Conservation (phyloP, 2,797 vertebrate genomes). For the Rachycentron canadum region DNA sequence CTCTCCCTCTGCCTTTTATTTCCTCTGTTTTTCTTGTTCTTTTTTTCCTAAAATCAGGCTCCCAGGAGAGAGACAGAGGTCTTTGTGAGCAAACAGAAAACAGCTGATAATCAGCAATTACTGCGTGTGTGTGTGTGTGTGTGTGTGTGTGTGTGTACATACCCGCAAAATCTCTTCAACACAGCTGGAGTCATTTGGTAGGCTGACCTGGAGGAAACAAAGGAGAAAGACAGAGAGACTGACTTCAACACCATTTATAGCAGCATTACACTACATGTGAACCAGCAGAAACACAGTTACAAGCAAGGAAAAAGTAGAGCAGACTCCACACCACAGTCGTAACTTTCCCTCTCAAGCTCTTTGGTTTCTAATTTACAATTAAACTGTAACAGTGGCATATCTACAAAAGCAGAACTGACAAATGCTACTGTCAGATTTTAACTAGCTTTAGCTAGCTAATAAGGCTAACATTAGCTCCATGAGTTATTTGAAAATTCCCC, state of each 20-base stretch:
- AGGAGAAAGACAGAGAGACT: constrained; percentile 45
- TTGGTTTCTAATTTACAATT: neutral
- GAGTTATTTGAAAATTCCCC: neutral
- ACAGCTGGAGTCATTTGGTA: constrained; percentile 95
- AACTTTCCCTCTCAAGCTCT: neutral
- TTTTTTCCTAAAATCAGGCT: constrained; percentile 47
- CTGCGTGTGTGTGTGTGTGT: constrained; percentile 54
- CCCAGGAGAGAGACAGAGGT: constrained; percentile 53
- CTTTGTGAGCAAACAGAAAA: constrained; percentile 75
- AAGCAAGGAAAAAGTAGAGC: neutral
- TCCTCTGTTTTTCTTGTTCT: constrained; percentile 37
- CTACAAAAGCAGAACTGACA: neutral
- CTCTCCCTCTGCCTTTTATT: constrained; percentile 22
- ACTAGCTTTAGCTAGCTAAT: neutral
- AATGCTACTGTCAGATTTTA: neutral
- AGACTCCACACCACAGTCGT: neutral
- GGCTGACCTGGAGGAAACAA: constrained; percentile 87
- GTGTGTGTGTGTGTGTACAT: constrained; percentile 75
- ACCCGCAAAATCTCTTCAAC: constrained; percentile 98
- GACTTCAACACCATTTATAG: constrained; percentile 50
- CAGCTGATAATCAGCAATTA: constrained; percentile 78
- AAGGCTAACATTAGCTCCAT: neutral
- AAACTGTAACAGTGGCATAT: neutral
- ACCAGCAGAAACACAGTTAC: constrained; percentile 2
- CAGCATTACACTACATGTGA: constrained; percentile 18